A percentile compares a stretch with the other conserved stretches of the same genome.
phyloP scores from a whole-genome alignment of 2,797 vertebrate species.

The Kryptopterus vitreolus region DNA sequence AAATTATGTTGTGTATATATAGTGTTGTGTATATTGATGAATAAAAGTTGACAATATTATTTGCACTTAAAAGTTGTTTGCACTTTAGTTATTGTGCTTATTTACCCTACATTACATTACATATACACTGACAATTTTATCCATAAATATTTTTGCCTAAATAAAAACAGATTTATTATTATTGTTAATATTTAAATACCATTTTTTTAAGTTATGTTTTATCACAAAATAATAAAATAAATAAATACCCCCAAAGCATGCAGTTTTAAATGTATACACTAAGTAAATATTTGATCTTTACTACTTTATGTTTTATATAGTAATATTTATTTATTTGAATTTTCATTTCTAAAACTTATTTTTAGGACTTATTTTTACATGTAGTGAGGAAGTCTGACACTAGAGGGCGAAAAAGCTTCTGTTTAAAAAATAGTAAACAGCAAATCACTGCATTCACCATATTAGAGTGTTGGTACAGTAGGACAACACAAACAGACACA shows the following conservation, averaged over 20 bases:
- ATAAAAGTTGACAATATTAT: slow-evolving; percentile 9
- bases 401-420: too few relatives aligned
- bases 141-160: neutral
- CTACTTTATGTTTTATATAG: too few relatives aligned
- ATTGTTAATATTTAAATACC: too few relatives aligned
- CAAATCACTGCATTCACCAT: too few relatives aligned
- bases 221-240: neutral
- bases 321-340: too few relatives aligned
- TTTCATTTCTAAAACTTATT: too few relatives aligned
- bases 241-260: neutral
- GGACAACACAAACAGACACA: too few relatives aligned
- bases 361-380: too few relatives aligned
- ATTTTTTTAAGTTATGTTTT: neutral
- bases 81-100: neutral
- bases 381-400: too few relatives aligned
- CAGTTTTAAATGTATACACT: neutral
- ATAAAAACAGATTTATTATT: neutral
- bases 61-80: neutral
- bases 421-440: too few relatives aligned
- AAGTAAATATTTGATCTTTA: too few relatives aligned
- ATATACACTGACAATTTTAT: neutral
- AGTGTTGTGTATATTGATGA: neutral
- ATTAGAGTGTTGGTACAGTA: too few relatives aligned
- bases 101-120: neutral
- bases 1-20: neutral